These are phyloP conservation scores for Tenualosa ilisha DNA, from an alignment of 2,797 vertebrate species.

Conservation along the genomic window DNA sequence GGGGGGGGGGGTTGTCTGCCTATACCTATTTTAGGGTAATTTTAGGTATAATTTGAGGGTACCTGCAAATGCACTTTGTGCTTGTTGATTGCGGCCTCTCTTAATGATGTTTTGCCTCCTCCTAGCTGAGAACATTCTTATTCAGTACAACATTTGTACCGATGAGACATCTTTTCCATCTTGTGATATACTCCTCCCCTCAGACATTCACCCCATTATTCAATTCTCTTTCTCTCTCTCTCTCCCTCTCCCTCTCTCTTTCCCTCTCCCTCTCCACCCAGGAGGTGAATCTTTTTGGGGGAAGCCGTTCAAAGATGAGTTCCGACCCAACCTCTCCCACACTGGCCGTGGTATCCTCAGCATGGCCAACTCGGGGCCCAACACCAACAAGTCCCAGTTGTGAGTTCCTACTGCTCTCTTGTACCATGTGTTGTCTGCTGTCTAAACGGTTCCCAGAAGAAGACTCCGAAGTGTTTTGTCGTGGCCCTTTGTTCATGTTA, in stretches of 20 bases:
- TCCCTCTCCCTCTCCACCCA: conserved; percentile 50
- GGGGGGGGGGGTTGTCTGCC: too few relatives aligned
- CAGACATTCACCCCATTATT: not conserved
- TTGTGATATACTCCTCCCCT: not conserved
- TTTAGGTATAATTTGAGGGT: not conserved
- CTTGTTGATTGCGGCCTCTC: not conserved
- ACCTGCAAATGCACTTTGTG: not conserved
- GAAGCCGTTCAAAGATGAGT: conserved; percentile 93
- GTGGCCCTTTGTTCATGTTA: too few relatives aligned
- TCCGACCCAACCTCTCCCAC: conserved; percentile 92
- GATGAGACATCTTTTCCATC: not conserved
- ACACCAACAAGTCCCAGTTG: conserved; percentile 98
- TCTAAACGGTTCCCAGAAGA: too few relatives aligned
- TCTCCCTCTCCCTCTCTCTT: not conserved
- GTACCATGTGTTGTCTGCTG: too few relatives aligned
- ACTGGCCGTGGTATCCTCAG: conserved; percentile 92
- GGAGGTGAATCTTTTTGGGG: conserved; percentile 95
- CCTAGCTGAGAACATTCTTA: not conserved
- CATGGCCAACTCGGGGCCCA: conserved; percentile 97
- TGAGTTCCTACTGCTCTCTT: conserved; percentile 70
- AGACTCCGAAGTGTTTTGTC: too few relatives aligned
- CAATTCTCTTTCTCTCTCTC: not conserved
- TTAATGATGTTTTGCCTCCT: not conserved
- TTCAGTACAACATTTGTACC: not conserved
- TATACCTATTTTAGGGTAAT: too few relatives aligned